These are phyloP conservation scores for Cyprinodon diabolis DNA, from an alignment of 2,797 vertebrate genomes.

Conservation along the genomic window DNA sequence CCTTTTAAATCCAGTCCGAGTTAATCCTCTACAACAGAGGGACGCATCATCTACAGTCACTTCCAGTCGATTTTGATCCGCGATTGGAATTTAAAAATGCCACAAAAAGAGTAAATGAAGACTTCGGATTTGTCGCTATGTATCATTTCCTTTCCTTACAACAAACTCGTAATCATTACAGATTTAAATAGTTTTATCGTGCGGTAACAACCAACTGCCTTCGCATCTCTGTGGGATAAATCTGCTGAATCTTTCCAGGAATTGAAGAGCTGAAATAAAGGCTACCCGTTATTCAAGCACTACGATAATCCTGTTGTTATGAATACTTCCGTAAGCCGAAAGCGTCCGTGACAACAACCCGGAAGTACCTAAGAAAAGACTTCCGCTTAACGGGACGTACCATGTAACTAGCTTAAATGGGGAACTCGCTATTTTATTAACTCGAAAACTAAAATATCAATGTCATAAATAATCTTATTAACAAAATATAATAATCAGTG, in stretches of 20 bases:
- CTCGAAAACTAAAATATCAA: background rate
- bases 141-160: background rate
- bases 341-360: constrained; percentile 80
- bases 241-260: background rate
- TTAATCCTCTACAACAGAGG: constrained; percentile 28
- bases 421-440: accelerated
- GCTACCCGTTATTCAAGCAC: constrained; percentile 5
- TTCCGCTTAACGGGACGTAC: constrained; percentile 62
- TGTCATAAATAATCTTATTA: background rate
- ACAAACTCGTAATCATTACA: constrained; percentile 3
- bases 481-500: too few relatives aligned
- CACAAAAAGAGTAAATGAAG: background rate
- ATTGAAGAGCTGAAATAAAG: background rate
- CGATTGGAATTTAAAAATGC: background rate
- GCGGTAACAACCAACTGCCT: background rate
- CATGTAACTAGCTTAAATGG: constrained; percentile 21
- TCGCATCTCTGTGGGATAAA: background rate
- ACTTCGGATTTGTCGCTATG: background rate
- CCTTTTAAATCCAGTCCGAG: constrained; percentile 25
- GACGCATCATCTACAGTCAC: constrained; percentile 8
- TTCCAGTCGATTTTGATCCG: constrained; percentile 1
- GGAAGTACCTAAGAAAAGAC: constrained; percentile 51
- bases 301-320: background rate
- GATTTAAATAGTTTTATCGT: background rate
- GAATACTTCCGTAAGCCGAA: constrained; percentile 46